These are phyloP conservation scores for Arrhopalites spinosus DNA, from an alignment of 2,888 invertebrate genomes.

Conservation along the genomic window DNA sequence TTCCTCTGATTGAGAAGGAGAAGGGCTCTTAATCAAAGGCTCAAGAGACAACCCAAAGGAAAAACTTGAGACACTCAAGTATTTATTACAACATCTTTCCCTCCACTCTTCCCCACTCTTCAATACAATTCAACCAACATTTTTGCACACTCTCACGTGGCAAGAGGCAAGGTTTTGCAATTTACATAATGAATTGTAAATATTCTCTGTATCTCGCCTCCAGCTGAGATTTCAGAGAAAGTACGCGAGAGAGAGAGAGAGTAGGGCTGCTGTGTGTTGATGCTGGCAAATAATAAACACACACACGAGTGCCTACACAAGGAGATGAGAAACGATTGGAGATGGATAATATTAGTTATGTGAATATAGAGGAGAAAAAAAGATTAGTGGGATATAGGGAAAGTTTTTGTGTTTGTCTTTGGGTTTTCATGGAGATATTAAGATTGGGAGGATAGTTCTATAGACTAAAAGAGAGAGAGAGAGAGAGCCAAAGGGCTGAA, in stretches of 20 bases:
- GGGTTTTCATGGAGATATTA: too few species aligned
- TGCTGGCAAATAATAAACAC: too few species aligned
- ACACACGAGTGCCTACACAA: too few species aligned
- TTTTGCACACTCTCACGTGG: not conserved
- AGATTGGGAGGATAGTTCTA: too few species aligned
- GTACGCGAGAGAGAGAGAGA: not conserved
- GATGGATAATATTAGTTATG: too few species aligned
- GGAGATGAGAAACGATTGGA: too few species aligned
- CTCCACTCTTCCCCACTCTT: not conserved
- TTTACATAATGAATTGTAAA: not conserved
- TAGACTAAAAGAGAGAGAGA: not conserved
- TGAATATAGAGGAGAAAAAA: too few species aligned
- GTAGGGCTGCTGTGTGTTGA: not conserved
- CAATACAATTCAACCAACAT: not conserved
- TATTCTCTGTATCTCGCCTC: not conserved
- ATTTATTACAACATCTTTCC: not conserved
- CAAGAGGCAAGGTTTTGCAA: not conserved
- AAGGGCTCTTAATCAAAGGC: conserved; percentile 2
- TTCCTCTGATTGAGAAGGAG: not conserved
- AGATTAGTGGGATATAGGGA: not conserved
- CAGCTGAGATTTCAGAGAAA: not conserved
- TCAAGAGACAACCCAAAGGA: not conserved
- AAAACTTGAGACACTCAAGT: not conserved
- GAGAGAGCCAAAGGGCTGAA: not conserved
- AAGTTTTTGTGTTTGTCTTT: not conserved